These are phyloP conservation scores for Percina caprodes DNA, from an alignment of 2,113 vertebrate species.

Conservation along the genomic window DNA sequence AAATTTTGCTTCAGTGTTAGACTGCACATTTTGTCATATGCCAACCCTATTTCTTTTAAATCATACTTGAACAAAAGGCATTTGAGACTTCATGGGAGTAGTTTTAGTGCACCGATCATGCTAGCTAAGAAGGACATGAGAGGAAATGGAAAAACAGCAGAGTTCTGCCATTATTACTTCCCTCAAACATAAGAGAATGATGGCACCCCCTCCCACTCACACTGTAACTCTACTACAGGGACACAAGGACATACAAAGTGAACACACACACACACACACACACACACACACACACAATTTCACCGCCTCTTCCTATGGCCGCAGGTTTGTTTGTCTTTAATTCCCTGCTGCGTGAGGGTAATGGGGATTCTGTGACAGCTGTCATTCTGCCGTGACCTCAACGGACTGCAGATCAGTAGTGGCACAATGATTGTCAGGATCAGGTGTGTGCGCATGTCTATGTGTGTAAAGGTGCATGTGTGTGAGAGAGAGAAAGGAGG, in stretches of 20 bases:
- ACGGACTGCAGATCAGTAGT: slow-evolving; percentile 76
- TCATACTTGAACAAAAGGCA: slow-evolving; percentile 40
- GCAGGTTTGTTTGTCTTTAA: slow-evolving; percentile 86
- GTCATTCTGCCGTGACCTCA: slow-evolving; percentile 84
- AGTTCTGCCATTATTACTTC: slow-evolving; percentile 65
- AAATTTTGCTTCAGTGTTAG: slow-evolving; percentile 15
- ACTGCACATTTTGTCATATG: slow-evolving; percentile 38
- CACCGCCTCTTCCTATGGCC: slow-evolving; percentile 69
- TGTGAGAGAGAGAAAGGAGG: background rate
- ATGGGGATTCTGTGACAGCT: slow-evolving; percentile 84
- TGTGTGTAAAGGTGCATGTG: slow-evolving; percentile 34
- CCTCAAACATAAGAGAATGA: slow-evolving; percentile 71
- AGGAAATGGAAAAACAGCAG: slow-evolving; percentile 69
- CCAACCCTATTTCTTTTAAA: slow-evolving; percentile 36
- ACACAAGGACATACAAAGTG: slow-evolving; percentile 56
- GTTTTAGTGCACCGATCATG: slow-evolving; percentile 37
- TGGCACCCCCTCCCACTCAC: slow-evolving; percentile 26
- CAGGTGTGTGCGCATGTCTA: slow-evolving; percentile 65
- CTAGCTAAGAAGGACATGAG: slow-evolving; percentile 55
- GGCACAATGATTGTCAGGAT: slow-evolving; percentile 82
- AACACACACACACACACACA: slow-evolving; percentile 44
- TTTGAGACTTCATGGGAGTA: slow-evolving; percentile 28
- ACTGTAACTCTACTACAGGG: slow-evolving; percentile 64
- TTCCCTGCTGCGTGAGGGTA: slow-evolving; percentile 79
- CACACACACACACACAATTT: slow-evolving; percentile 61